phyloP scores from a whole-genome alignment of 2,888 invertebrate genomes.

The Drosophila antonietae region DNA sequence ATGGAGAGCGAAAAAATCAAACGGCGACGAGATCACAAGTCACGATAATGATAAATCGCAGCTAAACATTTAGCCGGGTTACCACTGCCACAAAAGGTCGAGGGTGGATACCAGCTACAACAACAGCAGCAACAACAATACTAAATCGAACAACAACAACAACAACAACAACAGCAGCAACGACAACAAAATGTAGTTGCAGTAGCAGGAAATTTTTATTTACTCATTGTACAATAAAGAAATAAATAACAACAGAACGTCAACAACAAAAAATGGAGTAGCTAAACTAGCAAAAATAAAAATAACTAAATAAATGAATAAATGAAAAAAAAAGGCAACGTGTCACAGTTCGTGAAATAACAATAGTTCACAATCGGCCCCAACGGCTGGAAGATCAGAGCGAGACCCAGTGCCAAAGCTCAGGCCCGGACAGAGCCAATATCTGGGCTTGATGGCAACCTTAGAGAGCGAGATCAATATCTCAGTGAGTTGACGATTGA shows the following conservation, averaged over 20 bases:
- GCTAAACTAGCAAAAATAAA: slow-evolving; percentile 19
- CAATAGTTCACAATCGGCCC: slow-evolving; percentile 78
- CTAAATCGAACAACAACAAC: too few relatives aligned
- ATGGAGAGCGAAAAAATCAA: slow-evolving; percentile 58
- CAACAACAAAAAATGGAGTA: slow-evolving; percentile 50
- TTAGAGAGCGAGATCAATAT: slow-evolving; percentile 62
- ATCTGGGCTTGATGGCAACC: slow-evolving; percentile 4
- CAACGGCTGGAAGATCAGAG: slow-evolving; percentile 72
- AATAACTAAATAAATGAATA: neutral
- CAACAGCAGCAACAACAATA: slow-evolving; percentile 17
- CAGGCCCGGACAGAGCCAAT: slow-evolving; percentile 13
- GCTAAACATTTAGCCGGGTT: slow-evolving; percentile 75
- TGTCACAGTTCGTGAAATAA: slow-evolving; percentile 81
- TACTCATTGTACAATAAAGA: slow-evolving; percentile 78
- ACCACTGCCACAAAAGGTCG: slow-evolving; percentile 77
- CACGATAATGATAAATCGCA: slow-evolving; percentile 80
- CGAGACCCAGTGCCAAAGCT: slow-evolving; percentile 26
- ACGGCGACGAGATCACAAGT: slow-evolving; percentile 76
- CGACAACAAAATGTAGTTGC: slow-evolving; percentile 56
- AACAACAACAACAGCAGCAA: slow-evolving; percentile 17
- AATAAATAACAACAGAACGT: slow-evolving; percentile 68
- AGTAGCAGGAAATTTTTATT: slow-evolving; percentile 75
- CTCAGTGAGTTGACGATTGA: slow-evolving; percentile 80
- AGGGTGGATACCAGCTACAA: slow-evolving; percentile 68
- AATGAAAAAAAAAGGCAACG: slow-evolving; percentile 44